A percentile compares a stretch with the other conserved stretches of the same genome.
Conservation (phyloP, 1,140 invertebrate species). For the Ericerus pela region DNA sequence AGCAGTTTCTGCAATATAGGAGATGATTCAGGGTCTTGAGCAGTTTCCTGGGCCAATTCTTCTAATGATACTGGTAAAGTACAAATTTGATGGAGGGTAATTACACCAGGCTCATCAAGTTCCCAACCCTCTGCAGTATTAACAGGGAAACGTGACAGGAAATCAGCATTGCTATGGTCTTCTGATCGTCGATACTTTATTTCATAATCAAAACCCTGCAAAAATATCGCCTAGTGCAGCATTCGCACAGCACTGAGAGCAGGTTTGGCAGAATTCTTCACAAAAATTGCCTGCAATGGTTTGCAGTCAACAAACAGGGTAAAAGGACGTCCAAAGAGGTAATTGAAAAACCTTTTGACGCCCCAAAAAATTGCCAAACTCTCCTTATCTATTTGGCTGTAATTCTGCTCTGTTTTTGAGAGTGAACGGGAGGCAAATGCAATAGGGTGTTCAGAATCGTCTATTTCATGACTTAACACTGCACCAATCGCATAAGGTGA, state of each 20-base stretch:
- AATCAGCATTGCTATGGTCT: slow-evolving; percentile 17
- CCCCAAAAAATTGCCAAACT: slow-evolving; percentile 30
- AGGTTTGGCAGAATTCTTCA: neutral
- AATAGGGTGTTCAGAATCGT: slow-evolving; percentile 15
- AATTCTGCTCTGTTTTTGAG: slow-evolving; percentile 22
- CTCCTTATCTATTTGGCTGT: slow-evolving; percentile 34
- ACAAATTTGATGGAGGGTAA: neutral
- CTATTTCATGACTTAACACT: slow-evolving; percentile 31
- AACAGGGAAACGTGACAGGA: slow-evolving; percentile 7
- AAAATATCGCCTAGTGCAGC: slow-evolving; percentile 8
- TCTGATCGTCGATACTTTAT: slow-evolving; percentile 11
- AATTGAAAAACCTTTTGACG: slow-evolving; percentile 31
- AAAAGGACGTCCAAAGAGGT: slow-evolving; percentile 13
- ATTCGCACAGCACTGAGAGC: slow-evolving; percentile 1
- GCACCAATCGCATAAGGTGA: slow-evolving; percentile 34
- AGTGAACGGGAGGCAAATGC: slow-evolving; percentile 13
- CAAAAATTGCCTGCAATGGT: slow-evolving; percentile 13
- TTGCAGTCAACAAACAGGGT: slow-evolving; percentile 8
- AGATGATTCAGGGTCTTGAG: slow-evolving; percentile 6
- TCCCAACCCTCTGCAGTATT: neutral
- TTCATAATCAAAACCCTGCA: slow-evolving; percentile 16
- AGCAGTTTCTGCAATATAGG: neutral
- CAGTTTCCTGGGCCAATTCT: neutral
- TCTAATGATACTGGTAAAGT: neutral
- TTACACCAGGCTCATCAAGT: neutral